Percentiles rank a stretch among this genome's conserved stretches.
Conservation (phyloP, 2,113 vertebrate species). For the Aptenodytes forsteri region DNA sequence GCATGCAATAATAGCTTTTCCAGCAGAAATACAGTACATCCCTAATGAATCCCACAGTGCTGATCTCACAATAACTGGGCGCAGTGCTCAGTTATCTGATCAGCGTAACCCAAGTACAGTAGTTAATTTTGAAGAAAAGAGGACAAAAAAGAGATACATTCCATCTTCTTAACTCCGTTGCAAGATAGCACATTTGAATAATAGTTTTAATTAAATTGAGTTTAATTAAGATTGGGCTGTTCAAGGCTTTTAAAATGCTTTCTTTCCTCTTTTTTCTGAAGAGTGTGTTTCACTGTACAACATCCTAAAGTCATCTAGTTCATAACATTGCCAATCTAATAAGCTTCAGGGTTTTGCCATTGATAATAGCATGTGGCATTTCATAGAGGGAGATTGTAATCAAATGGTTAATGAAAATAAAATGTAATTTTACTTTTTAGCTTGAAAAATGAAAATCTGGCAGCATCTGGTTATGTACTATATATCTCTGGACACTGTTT, state of each 20-base stretch:
- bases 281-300: not conserved
- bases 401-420: not conserved
- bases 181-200: not conserved
- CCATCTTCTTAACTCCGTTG: not conserved
- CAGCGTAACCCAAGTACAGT: not conserved
- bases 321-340: not conserved
- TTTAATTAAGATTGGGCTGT: not conserved
- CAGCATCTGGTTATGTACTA: not conserved
- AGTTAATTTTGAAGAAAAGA: not conserved
- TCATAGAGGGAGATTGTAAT: not conserved
- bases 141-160: not conserved
- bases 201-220: slow-evolving; percentile 29
- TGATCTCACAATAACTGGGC: not conserved
- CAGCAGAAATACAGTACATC: not conserved
- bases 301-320: not conserved
- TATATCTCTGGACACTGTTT: not conserved
- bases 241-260: not conserved
- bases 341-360: not conserved
- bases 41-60: not conserved
- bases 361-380: not conserved
- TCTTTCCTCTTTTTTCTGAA: not conserved
- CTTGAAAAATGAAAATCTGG: not conserved
- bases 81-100: not conserved
- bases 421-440: not conserved
- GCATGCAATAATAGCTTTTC: not conserved